Conservation (phyloP, 1,140 invertebrate genomes). For the Protaetia brevitarsis region DNA sequence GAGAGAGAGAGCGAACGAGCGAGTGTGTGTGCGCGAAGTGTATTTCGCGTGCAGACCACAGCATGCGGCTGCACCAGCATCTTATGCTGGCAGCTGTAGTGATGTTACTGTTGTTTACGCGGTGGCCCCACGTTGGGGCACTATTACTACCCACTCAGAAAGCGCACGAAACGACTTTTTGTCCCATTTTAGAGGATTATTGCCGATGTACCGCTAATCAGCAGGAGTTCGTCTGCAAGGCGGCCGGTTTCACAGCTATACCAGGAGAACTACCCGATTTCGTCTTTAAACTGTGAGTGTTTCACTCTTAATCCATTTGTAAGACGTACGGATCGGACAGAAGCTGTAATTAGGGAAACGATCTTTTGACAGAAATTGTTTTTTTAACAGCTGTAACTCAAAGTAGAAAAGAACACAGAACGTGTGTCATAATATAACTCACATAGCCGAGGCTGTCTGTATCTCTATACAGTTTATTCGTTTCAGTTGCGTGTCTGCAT, state of each 20-base stretch:
- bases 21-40: slow-evolving; percentile 9
- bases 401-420: neutral
- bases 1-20: slow-evolving; percentile 31
- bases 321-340: neutral
- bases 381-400: slow-evolving; percentile 6
- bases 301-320: slow-evolving; percentile 11
- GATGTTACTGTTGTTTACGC: slow-evolving; percentile 28
- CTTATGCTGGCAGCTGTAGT: slow-evolving; percentile 35
- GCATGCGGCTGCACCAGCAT: slow-evolving; percentile 31
- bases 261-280: slow-evolving; percentile 45
- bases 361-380: slow-evolving; percentile 2
- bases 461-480: neutral
- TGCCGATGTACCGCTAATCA: slow-evolving; percentile 47
- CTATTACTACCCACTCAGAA: slow-evolving; percentile 19
- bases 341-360: neutral
- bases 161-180: slow-evolving; percentile 40
- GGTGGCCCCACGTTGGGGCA: slow-evolving; percentile 23
- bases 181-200: slow-evolving; percentile 44
- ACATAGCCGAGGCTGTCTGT: neutral
- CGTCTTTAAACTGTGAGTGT: slow-evolving; percentile 49
- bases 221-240: slow-evolving; percentile 46
- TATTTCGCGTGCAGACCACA: slow-evolving; percentile 31
- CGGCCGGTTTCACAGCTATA: slow-evolving; percentile 46
- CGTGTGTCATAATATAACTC: neutral
- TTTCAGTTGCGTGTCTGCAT: neutral